phyloP scores from a whole-genome alignment of 2,113 vertebrate species.

The Globicephala melas region DNA sequence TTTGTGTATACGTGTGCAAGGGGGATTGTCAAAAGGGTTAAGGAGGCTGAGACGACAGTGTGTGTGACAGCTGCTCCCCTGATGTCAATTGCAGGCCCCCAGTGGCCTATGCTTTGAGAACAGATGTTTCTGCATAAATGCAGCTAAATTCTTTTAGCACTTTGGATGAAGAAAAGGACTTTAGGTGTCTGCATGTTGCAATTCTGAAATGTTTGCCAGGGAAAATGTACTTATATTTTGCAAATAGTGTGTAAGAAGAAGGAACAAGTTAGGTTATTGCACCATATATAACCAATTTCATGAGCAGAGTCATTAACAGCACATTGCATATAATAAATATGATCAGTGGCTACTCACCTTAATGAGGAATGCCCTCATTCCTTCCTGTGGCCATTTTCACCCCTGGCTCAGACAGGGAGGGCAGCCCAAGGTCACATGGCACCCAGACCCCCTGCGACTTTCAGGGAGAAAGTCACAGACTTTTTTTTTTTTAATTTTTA shows the following conservation, averaged over 20 bases:
- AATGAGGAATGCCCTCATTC: neutral
- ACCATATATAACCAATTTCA: neutral
- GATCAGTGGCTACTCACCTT: neutral
- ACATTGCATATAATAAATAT: neutral
- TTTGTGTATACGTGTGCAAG: neutral
- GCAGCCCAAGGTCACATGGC: neutral
- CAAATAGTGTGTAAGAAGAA: neutral
- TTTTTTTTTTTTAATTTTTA: neutral
- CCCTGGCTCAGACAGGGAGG: neutral
- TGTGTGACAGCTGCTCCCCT: constrained; percentile 21
- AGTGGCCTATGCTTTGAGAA: neutral
- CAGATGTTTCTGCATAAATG: constrained; percentile 43
- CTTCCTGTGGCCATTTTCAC: neutral
- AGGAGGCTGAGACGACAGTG: neutral
- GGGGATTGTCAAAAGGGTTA: neutral
- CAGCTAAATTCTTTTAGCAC: constrained; percentile 37
- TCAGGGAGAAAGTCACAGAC: neutral
- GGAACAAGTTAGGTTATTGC: constrained; percentile 32
- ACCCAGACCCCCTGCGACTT: neutral
- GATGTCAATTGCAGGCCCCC: neutral
- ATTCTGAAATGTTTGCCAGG: neutral
- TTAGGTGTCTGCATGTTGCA: neutral
- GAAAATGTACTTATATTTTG: constrained; percentile 34
- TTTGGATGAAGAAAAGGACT: constrained; percentile 38
- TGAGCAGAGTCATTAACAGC: neutral